Evolutionary conservation across 2,797 vertebrate species (phyloP), one percentile per base, ranked within the genome.

Genomic region (Gouania willdenowi): DNA sequence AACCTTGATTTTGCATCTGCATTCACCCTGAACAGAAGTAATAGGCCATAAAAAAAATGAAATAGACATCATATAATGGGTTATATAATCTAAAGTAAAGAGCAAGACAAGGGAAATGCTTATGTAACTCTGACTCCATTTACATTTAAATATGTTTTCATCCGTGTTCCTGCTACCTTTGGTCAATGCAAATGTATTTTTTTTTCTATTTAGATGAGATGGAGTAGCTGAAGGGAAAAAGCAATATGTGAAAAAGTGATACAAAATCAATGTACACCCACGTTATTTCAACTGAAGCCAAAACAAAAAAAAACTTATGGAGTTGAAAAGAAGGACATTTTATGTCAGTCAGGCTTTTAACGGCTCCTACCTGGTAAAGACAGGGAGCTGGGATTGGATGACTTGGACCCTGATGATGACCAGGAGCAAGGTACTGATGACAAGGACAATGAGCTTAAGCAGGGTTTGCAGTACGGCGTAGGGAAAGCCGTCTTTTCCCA

Each of bases 371-470:
- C 96, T 95, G 79, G 97, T 99, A 74, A 99, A 99, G 24, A 98
- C 94, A 4, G 96, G 97, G 28, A 99, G 90, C 58, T 99, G 97
- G 2, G 97, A 99, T 50, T 99, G 97, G 74, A 98, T 99, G 69
- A 99, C 88, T 25, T 99, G 97, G 36, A 99, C 97, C 71, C 97
- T 88, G 59, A 99, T 24, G 47, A 98, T 94, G 54, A 99, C 95
- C 31, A 99, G 91, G 22, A 98, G 83, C 27, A 99, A 81, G 0
- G 95, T 99, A 81, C 95, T 98, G 71, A 98, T 95, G 83, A 97
- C 84, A 5, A 99, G 87, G 45, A 98, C 94, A 26, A 98, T 92
- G 41, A 99, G 92, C 62, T 98, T 99, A 53, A 98, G 73, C 19
- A 98, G 77, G 1, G 91, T 98, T 47, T 97, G 95, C 14, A 98